Base-by-base conservation (phyloP, 1,140 invertebrate species). In the Drosophila funebris region DNA sequence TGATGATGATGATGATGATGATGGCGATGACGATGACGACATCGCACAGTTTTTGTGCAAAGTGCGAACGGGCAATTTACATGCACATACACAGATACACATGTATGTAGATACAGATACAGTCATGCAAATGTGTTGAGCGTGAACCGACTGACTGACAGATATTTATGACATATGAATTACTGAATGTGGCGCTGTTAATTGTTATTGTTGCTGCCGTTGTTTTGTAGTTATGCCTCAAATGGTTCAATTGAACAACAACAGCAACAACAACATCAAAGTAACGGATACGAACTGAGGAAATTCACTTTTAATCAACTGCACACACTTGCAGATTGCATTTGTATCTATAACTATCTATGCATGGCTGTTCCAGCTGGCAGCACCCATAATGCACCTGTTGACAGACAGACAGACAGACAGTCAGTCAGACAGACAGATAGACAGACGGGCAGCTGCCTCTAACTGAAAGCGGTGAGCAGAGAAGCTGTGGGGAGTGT, bases 121-220 rank as follows among this genome's bases (percentile, higher is more conserved):
- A 56, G 13, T 29, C 14, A 20, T 63, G 50, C 60, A 33, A 31
- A 53, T 66, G 5, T 56, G 62, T 31, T 24, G 56, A 71, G 20
- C 43, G 60, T 44, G 56, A 57, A 73, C 31, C 72, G 80, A 87
- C 56, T 75, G 78, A 87, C 73, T 64, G 74, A 80, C 58, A 79
- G 73, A 70, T 76, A 87, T 87, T 88, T 87, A 87, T 87, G 82
- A 88, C 83, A 87, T 82, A 88, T 88, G 82, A 85, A 87, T 83
- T 82, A 82, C 75, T 75, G 76, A 72, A 73, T 69, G 76, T 67
- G 58, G 68, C 68, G 61, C 43, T 69, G 54, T 69, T 67, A 78
- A 80, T 82, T 87, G 84, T 78, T 87, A 66, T 39, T 62, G 27
- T 8, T 56, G 20, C 9, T 41, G 56, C 9, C 48, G 41, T 29